Percentiles rank a stretch among this genome's conserved stretches.
Evolutionary conservation across 2,797 vertebrate genomes (phyloP).

Genomic region (Manis javanica): DNA sequence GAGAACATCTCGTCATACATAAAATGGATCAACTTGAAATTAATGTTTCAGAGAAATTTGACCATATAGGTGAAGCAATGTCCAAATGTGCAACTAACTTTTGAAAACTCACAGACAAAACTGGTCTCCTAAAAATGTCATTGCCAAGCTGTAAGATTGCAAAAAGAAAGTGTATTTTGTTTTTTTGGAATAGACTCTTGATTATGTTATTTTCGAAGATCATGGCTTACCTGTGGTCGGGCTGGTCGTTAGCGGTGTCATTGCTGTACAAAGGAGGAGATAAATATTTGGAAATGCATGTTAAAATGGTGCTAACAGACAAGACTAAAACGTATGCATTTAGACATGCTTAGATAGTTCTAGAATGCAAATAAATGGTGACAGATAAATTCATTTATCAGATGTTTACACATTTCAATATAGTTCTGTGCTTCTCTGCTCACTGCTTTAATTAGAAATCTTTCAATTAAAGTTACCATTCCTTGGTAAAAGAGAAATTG

Average conservation of each 20-base stretch:
- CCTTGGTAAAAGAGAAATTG: not conserved
- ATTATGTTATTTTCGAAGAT: not conserved
- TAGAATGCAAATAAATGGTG: not conserved
- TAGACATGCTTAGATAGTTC: not conserved
- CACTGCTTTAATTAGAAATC: not conserved
- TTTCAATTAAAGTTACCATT: not conserved
- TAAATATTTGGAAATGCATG: conserved; percentile 13
- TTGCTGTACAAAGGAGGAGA: conserved; percentile 38
- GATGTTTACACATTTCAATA: not conserved
- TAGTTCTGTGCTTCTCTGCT: not conserved
- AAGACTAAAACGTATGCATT: not conserved
- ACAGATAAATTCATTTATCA: not conserved
- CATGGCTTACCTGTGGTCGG: conserved; percentile 56
- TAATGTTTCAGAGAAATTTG: not conserved
- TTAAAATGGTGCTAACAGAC: conserved; percentile 16
- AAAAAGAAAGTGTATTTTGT: not conserved
- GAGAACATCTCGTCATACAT: not conserved
- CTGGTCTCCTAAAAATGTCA: not conserved
- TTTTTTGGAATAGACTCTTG: not conserved
- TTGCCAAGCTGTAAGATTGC: not conserved
- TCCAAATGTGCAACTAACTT: not conserved
- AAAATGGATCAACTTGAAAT: not conserved
- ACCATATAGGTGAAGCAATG: not conserved
- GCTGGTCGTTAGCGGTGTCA: conserved; percentile 33
- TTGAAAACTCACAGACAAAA: not conserved